Conservation (phyloP, 2,797 vertebrate genomes). For the Pantherophis alleghaniensis region DNA sequence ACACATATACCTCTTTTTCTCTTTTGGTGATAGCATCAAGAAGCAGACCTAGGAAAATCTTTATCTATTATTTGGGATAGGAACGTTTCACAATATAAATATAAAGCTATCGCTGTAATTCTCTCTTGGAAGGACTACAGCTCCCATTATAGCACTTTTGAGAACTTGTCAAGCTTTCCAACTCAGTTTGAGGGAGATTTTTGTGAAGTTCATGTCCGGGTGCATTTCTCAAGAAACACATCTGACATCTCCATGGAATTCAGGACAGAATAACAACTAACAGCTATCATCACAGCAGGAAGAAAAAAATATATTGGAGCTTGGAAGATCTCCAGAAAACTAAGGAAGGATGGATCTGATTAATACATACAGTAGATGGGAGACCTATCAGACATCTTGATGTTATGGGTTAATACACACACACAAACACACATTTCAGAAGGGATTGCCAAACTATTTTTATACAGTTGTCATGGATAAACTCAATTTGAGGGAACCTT, state of each 20-base stretch:
- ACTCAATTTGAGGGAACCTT: background rate
- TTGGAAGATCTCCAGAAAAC: too few species aligned
- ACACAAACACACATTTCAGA: too few species aligned
- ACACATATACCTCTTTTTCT: background rate
- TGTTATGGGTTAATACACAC: background rate
- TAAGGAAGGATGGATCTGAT: too few species aligned
- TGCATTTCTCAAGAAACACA: background rate
- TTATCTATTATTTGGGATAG: too few species aligned
- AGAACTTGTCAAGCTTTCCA: background rate
- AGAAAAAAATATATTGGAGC: background rate
- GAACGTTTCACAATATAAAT: background rate
- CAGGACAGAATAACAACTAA: background rate
- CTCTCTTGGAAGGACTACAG: background rate
- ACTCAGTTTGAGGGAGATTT: background rate
- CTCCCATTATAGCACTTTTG: background rate
- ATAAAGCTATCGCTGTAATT: background rate
- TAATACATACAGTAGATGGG: too few species aligned
- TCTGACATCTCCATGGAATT: background rate
- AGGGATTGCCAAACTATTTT: background rate
- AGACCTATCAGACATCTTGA: background rate
- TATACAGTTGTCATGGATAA: background rate
- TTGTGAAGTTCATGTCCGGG: background rate
- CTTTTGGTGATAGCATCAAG: background rate
- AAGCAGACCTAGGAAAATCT: too few species aligned
- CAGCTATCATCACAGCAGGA: background rate